Percentiles rank a stretch among this genome's conserved stretches.
These are phyloP conservation scores for Acanthurus lineatus DNA, from an alignment of 2,797 vertebrate species.

Conservation along the genomic window DNA sequence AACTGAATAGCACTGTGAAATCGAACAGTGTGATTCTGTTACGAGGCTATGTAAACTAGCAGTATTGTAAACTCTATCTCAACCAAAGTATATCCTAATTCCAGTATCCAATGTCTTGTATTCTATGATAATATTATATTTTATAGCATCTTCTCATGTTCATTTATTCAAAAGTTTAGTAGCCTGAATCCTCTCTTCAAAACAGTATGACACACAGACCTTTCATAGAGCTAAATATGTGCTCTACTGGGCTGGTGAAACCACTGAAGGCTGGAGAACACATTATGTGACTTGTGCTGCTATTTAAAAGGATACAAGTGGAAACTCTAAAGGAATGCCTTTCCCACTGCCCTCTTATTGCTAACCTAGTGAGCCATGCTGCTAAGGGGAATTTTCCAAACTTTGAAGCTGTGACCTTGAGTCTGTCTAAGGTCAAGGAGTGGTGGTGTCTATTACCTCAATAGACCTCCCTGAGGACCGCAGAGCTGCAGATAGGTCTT, in stretches of 20 bases:
- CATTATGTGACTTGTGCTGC: conserved; percentile 70
- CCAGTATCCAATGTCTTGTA: background rate
- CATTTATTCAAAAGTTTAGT: background rate
- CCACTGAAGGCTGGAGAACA: conserved; percentile 72
- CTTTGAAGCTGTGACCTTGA: conserved; percentile 80
- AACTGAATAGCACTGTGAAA: conserved; percentile 42
- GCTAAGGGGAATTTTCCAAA: conserved; percentile 58
- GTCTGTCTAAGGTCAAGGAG: conserved; percentile 53
- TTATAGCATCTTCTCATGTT: conserved; percentile 1
- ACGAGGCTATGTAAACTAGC: conserved; percentile 22
- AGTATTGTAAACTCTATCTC: conserved; percentile 1
- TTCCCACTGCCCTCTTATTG: conserved; percentile 52
- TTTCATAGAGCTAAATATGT: conserved; percentile 33
- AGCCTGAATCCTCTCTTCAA: conserved; percentile 3
- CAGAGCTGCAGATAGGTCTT: conserved; percentile 49
- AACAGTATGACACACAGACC: conserved; percentile 15
- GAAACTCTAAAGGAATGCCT: conserved; percentile 85
- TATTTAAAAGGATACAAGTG: conserved; percentile 72
- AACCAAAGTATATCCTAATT: conserved; percentile 12
- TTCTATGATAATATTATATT: background rate
- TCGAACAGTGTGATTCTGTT: conserved; percentile 30
- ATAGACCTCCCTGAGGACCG: conserved; percentile 58
- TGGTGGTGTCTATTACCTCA: conserved; percentile 71
- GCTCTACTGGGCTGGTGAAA: conserved; percentile 46
- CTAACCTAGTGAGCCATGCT: conserved; percentile 62